phyloP scores from a whole-genome alignment of 1,140 invertebrate species.

The Ptiloglossa arizonensis region DNA sequence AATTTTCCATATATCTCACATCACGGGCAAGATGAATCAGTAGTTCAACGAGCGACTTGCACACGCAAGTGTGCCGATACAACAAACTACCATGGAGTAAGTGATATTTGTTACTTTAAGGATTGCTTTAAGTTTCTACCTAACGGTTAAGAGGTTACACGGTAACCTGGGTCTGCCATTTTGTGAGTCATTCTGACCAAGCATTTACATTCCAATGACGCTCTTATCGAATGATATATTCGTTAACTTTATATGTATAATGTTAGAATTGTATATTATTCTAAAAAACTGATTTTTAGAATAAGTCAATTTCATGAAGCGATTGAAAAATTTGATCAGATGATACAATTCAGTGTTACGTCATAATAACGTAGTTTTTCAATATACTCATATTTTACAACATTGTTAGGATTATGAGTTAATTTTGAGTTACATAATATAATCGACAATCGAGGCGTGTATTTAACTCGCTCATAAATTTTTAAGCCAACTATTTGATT shows the following conservation, averaged over 20 bases:
- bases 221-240: background rate
- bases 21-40: slow-evolving; percentile 74
- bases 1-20: slow-evolving; percentile 25
- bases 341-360: slow-evolving; percentile 39
- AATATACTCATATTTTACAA: background rate
- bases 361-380: slow-evolving; percentile 34
- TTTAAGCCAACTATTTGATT: background rate
- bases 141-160: background rate
- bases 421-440: background rate
- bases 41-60: slow-evolving; percentile 75
- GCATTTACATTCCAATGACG: background rate
- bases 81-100: slow-evolving; percentile 77
- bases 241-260: background rate
- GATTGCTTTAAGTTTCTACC: background rate
- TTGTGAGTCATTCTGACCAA: slow-evolving; percentile 57
- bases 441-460: background rate
- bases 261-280: background rate
- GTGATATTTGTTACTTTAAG: slow-evolving; percentile 50
- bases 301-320: background rate
- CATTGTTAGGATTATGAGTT: background rate
- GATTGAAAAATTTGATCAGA: background rate
- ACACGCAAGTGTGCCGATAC: slow-evolving; percentile 79
- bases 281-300: background rate
- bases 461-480: background rate
- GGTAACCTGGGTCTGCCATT: slow-evolving; percentile 60